A percentile compares a stretch with the other conserved stretches of the same genome.
These are phyloP conservation scores for Columba livia DNA, from an alignment of 2,113 vertebrate genomes.

Conservation along the genomic window DNA sequence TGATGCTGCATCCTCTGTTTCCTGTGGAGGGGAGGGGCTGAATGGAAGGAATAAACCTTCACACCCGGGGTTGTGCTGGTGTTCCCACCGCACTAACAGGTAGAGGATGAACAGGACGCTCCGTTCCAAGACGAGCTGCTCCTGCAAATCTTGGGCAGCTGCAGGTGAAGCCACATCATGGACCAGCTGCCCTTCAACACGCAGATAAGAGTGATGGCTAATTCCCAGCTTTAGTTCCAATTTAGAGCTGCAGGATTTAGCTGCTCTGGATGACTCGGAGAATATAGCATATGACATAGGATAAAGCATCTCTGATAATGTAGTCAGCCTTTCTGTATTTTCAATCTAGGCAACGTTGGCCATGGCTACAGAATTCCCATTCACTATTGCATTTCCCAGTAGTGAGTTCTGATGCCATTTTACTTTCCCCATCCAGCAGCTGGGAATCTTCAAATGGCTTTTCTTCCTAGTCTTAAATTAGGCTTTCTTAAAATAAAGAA, in stretches of 20 bases:
- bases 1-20: background rate
- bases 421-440: background rate
- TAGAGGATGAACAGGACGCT: background rate
- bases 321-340: background rate
- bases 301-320: background rate
- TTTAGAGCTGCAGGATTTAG: slow-evolving; percentile 2
- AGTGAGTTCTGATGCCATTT: background rate
- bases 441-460: background rate
- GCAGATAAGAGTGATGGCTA: background rate
- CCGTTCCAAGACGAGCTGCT: background rate
- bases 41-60: background rate
- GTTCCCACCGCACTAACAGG: background rate
- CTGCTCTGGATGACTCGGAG: background rate
- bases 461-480: background rate
- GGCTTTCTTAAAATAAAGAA: slow-evolving; percentile 5
- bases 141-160: background rate
- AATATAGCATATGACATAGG: background rate
- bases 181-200: background rate
- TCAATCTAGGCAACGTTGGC: background rate
- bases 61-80: background rate
- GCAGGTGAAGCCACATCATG: background rate
- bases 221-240: slow-evolving; percentile 9
- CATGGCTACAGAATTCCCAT: background rate
- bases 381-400: background rate
- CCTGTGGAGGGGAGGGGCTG: background rate